A percentile compares a stretch with the other conserved stretches of the same genome.
These are phyloP conservation scores for Thamnophis elegans DNA, from an alignment of 2,797 vertebrate genomes.

Conservation along the genomic window DNA sequence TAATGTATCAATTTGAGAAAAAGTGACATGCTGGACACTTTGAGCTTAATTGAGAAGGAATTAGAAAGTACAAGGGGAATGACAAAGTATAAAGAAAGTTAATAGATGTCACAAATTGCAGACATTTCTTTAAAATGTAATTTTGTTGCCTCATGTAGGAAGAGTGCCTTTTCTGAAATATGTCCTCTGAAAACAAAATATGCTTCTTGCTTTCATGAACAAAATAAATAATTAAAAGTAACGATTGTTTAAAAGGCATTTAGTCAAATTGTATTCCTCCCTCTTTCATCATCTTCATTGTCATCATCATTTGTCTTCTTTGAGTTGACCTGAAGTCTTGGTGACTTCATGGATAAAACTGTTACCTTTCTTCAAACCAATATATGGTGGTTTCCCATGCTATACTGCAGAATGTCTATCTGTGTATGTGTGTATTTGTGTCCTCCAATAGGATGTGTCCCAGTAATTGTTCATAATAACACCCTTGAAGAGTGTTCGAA, in stretches of 20 bases:
- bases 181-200: neutral
- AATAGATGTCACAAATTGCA: neutral
- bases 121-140: neutral
- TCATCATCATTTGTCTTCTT: neutral
- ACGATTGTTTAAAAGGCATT: neutral
- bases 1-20: neutral
- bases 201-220: neutral
- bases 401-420: neutral
- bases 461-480: neutral
- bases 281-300: neutral
- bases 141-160: neutral
- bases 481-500: too few species aligned
- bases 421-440: neutral
- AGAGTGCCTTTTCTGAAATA: neutral
- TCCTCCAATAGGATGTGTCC: neutral
- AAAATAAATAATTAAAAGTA: neutral
- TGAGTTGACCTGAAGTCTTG: neutral
- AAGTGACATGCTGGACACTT: neutral
- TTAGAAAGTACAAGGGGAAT: neutral
- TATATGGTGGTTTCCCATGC: neutral
- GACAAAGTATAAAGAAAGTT: neutral
- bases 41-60: neutral
- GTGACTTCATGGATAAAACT: neutral
- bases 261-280: neutral
- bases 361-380: neutral